A percentile compares a stretch with the other conserved stretches of the same genome.
These are phyloP conservation scores for Dasyprocta punctata DNA, from an alignment of 2,113 vertebrate species.

Conservation along the genomic window DNA sequence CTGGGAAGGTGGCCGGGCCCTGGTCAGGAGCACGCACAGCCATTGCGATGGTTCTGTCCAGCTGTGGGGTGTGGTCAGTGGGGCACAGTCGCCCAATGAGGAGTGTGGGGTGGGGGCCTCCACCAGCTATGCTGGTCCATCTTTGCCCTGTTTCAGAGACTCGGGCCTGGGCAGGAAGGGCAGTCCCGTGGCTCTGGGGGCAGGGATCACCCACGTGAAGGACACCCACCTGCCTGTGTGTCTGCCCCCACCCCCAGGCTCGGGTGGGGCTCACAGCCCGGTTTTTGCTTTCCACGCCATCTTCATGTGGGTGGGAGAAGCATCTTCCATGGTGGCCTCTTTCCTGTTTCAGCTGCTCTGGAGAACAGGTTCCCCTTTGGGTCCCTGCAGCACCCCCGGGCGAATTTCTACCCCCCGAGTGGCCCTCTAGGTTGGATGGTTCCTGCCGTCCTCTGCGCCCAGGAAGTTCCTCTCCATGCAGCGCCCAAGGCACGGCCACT, in stretches of 20 bases:
- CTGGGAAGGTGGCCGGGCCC: not conserved
- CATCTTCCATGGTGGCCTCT: not conserved
- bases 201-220: no score
- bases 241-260: no score
- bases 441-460: not conserved
- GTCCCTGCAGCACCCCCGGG: not conserved
- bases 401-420: fast-evolving
- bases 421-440: fast-evolving
- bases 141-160: not conserved
- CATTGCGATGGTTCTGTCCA: fast-evolving
- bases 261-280: no score
- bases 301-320: not conserved
- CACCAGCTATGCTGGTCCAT: fast-evolving
- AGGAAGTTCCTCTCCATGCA: no score
- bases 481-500: not conserved
- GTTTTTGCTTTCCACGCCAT: not conserved
- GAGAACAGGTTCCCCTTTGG: not conserved
- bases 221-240: no score
- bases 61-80: not conserved
- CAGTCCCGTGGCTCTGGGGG: not conserved
- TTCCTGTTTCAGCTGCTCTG: not conserved
- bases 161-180: not conserved
- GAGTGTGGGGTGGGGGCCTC: not conserved
- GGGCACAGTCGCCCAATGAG: not conserved
- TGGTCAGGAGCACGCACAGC: fast-evolving